These are phyloP conservation scores for Calidris pygmaea DNA, from an alignment of 2,113 vertebrate genomes.

Conservation along the genomic window DNA sequence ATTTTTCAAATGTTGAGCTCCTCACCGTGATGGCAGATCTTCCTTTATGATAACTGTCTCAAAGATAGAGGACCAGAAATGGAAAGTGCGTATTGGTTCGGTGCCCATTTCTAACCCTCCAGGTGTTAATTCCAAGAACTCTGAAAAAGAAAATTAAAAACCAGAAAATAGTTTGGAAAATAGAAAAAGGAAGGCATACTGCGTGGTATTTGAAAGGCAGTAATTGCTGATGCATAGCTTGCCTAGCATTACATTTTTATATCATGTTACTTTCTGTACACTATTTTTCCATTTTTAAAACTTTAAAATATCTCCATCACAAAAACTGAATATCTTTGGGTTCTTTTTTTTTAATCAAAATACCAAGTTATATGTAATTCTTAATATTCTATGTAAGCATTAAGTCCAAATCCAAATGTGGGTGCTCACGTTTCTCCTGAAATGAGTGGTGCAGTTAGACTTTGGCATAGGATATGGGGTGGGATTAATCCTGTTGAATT, in stretches of 20 bases:
- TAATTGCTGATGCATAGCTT: background rate
- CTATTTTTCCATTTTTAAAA: background rate
- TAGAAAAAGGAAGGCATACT: background rate
- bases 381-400: background rate
- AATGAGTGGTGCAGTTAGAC: background rate
- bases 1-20: background rate
- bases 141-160: background rate
- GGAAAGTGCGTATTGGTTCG: background rate
- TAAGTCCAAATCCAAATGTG: background rate
- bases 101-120: background rate
- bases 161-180: background rate
- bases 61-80: background rate
- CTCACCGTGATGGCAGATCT: background rate
- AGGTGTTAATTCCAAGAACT: background rate
- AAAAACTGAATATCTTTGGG: background rate
- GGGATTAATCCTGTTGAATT: background rate
- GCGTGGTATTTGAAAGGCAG: background rate
- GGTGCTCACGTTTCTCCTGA: background rate
- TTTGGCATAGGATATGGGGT: background rate
- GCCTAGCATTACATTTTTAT: background rate
- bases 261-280: background rate
- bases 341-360: background rate
- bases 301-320: background rate
- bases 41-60: background rate
- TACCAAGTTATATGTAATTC: background rate